These are phyloP conservation scores for Scomber scombrus DNA, from an alignment of 2,113 vertebrate genomes.

Conservation along the genomic window DNA sequence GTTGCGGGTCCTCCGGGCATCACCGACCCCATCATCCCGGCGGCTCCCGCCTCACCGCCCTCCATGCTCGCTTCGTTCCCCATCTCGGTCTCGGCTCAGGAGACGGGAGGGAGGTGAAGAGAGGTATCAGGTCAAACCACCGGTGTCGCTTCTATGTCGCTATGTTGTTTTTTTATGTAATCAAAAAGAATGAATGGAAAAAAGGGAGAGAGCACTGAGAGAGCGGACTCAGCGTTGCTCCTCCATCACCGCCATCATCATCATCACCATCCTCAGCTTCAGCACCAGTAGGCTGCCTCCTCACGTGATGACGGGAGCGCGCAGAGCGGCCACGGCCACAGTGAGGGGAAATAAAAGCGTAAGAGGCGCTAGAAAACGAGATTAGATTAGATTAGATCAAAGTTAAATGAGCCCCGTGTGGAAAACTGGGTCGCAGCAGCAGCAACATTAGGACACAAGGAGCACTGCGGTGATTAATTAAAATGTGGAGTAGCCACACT, in stretches of 20 bases:
- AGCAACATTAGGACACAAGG: constrained; percentile 16
- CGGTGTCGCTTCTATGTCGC: constrained; percentile 36
- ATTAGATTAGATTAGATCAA: constrained; percentile 59
- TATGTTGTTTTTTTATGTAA: constrained; percentile 16
- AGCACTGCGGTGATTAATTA: background rate
- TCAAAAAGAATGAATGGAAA: constrained; percentile 48
- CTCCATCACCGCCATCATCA: constrained; percentile 84
- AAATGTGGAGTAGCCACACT: background rate
- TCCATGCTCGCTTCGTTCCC: constrained; percentile 88
- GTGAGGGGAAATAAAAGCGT: constrained; percentile 16
- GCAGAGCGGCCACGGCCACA: constrained; percentile 55
- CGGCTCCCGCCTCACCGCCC: constrained; percentile 82
- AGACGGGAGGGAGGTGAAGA: constrained; percentile 69
- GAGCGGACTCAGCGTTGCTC: constrained; percentile 81
- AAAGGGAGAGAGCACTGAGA: constrained; percentile 46
- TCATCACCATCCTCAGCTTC: constrained; percentile 76
- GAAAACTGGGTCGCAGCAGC: constrained; percentile 15
- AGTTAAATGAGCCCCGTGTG: constrained; percentile 47
- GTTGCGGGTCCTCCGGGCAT: constrained; percentile 76
- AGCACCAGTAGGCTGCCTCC: constrained; percentile 72
- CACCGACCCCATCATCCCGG: constrained; percentile 76
- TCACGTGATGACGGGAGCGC: constrained; percentile 74
- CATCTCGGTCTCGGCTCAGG: constrained; percentile 81
- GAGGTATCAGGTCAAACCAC: constrained; percentile 45
- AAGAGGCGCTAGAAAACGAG: constrained; percentile 36